Conservation (phyloP, 2,113 vertebrate species). For the Trogon surrucura region DNA sequence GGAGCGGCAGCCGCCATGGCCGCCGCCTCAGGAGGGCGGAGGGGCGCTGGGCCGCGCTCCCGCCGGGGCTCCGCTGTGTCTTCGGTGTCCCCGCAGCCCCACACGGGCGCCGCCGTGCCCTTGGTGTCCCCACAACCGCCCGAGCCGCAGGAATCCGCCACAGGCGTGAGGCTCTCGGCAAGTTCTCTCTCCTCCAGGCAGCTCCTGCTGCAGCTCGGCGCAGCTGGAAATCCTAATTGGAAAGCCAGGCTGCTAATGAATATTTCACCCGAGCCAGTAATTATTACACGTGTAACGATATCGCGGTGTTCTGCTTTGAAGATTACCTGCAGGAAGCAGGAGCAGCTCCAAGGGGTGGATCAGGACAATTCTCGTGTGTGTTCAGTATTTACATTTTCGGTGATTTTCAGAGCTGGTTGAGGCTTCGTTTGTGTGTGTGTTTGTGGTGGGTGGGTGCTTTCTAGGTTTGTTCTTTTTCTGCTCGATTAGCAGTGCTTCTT, state of each 20-base stretch:
- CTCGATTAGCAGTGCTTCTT: neutral
- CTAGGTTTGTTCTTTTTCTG: neutral
- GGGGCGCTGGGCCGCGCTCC: too few species aligned
- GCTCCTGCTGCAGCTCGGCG: neutral
- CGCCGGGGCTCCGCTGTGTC: neutral
- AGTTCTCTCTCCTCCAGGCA: neutral
- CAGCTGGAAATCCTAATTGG: neutral
- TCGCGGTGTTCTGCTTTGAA: neutral
- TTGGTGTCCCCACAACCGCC: accelerated
- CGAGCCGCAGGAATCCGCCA: accelerated
- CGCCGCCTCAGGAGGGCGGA: too few species aligned
- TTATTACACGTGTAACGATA: neutral
- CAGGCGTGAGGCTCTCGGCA: neutral
- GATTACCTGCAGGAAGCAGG: neutral
- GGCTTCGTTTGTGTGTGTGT: neutral
- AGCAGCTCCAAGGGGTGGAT: neutral
- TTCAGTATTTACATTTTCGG: neutral
- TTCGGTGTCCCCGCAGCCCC: neutral
- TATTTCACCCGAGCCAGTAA: neutral
- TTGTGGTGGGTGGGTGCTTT: constrained; percentile 12
- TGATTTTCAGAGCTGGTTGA: neutral
- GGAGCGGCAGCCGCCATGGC: too few species aligned
- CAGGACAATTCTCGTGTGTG: neutral
- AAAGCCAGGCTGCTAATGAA: neutral
- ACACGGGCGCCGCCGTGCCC: too few species aligned